These are phyloP conservation scores for Manis pentadactyla DNA, from an alignment of 2,797 vertebrate genomes.

Conservation along the genomic window DNA sequence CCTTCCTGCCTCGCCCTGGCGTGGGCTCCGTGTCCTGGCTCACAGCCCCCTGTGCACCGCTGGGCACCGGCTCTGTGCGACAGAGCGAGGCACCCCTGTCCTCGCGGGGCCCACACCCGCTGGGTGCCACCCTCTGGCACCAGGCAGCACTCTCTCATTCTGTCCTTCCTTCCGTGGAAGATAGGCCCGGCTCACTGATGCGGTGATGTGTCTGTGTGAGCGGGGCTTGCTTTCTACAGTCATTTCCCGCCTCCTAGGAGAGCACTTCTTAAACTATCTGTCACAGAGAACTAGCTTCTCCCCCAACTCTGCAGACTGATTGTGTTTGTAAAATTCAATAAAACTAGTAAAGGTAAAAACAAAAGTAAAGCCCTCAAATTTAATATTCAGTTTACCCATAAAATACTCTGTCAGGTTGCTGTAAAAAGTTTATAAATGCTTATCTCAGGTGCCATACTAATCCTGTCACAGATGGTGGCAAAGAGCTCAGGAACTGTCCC, in stretches of 20 bases:
- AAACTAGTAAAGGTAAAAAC: neutral
- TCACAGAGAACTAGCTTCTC: neutral
- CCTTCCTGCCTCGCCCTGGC: neutral
- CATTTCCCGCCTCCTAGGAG: neutral
- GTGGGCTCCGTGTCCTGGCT: neutral
- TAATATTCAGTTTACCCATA: neutral
- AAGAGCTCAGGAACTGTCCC: too few relatives aligned
- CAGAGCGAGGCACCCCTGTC: rapidly evolving
- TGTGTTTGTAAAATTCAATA: neutral
- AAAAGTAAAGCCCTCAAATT: neutral
- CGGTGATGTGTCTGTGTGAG: neutral
- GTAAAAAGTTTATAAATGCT: neutral
- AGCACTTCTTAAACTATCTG: neutral
- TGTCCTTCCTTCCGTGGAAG: neutral
- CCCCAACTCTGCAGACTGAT: neutral
- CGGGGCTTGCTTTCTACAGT: neutral
- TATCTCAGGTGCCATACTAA: neutral
- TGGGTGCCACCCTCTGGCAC: neutral
- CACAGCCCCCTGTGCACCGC: too few relatives aligned
- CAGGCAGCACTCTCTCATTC: too few relatives aligned
- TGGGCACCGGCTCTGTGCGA: neutral
- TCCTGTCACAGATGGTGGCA: neutral
- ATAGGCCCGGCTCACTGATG: neutral
- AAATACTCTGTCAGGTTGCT: neutral
- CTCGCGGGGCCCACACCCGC: too few relatives aligned